Percentiles rank a stretch among this genome's conserved stretches.
Conservation (phyloP, 2,888 invertebrate species). For the Cyaniris semiargus region DNA sequence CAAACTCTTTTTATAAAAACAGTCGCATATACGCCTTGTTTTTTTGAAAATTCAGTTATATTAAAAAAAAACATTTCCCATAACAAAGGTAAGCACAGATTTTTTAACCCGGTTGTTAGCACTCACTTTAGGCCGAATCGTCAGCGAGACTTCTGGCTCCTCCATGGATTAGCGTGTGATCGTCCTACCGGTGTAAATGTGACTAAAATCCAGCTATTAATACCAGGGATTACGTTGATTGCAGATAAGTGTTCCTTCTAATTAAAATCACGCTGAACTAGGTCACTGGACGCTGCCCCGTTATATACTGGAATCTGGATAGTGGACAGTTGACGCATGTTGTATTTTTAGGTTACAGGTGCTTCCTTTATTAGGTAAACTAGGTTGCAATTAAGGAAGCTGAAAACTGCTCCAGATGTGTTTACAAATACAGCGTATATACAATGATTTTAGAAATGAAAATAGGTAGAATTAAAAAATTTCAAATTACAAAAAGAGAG, state of each 20-base stretch:
- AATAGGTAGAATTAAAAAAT: too few species aligned
- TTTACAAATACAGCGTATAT: not conserved
- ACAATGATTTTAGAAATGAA: too few species aligned
- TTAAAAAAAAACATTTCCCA: too few species aligned
- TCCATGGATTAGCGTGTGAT: conserved; percentile 58
- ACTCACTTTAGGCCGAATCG: conserved; percentile 57
- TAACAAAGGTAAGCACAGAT: too few species aligned
- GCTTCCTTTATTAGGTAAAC: conserved; percentile 15
- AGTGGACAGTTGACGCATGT: not conserved
- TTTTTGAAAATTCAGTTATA: not conserved
- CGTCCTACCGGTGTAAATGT: conserved; percentile 53
- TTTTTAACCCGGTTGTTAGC: not conserved
- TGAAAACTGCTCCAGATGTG: not conserved
- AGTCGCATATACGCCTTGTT: not conserved
- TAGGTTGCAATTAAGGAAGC: not conserved
- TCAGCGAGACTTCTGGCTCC: conserved; percentile 39
- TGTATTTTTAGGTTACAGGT: conserved; percentile 30
- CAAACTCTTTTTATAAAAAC: too few species aligned
- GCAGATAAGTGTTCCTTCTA: conserved; percentile 68
- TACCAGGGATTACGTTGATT: conserved; percentile 58
- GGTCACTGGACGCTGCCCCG: conserved; percentile 54
- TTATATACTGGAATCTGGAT: conserved; percentile 24
- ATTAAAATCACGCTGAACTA: conserved; percentile 68
- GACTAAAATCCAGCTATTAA: conserved; percentile 49
- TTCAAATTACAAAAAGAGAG: too few species aligned